Conservation (phyloP, 2,113 vertebrate species). For the Spheniscus mendiculus region DNA sequence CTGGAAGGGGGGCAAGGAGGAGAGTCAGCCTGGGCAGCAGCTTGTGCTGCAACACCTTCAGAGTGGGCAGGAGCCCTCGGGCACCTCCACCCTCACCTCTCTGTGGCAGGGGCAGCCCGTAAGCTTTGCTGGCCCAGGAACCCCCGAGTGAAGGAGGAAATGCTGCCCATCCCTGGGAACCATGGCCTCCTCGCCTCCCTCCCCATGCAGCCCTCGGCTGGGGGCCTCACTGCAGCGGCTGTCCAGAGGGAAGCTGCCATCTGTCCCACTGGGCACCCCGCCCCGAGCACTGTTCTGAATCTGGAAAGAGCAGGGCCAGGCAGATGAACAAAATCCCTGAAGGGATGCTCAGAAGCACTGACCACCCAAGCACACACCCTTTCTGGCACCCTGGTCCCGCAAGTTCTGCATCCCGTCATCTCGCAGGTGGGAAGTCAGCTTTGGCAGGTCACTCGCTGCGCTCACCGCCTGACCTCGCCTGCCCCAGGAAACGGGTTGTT, state of each 20-base stretch:
- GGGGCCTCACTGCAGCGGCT: neutral
- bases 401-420: neutral
- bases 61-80: neutral
- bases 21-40: neutral
- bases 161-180: fast-evolving
- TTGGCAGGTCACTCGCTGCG: neutral
- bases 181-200: neutral
- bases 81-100: neutral
- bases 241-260: neutral
- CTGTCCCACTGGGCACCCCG: neutral
- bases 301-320: neutral
- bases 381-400: neutral
- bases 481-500: neutral
- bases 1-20: neutral
- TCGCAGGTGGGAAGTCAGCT: neutral
- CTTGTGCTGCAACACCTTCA: neutral
- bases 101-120: neutral
- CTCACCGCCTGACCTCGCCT: fast-evolving
- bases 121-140: neutral
- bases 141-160: neutral
- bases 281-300: neutral
- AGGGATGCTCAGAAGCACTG: neutral
- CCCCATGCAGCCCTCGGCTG: fast-evolving
- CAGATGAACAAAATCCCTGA: neutral
- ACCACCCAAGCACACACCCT: neutral